Base-by-base conservation (phyloP, 2,888 invertebrate species). In the Xanthorhoe spadicearia region DNA sequence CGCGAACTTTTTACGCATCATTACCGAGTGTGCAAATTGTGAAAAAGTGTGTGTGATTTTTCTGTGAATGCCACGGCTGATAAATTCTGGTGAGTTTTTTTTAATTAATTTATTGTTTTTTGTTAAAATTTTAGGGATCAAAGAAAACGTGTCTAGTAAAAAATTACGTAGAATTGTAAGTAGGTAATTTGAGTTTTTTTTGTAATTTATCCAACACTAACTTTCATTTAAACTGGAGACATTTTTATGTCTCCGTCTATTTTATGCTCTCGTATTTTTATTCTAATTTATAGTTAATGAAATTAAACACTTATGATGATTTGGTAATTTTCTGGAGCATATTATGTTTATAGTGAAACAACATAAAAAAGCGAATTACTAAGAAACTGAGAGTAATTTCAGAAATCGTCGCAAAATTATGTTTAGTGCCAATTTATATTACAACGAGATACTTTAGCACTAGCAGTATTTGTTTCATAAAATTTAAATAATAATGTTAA, bases 1-100 rank as follows among this genome's bases (percentile, higher is more conserved):
- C 70, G 67, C 71, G 69, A 74, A 74, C 71, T 74, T 74, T 72
- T 71, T 72, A 72, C 74, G 74, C 71, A 70, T 54, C 64, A 55
- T 64, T 70, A 61, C n/a, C 53, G 58, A 59, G 54, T 68, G 74
- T 72, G 69, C 64, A 70, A 66, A 72, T 70, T 64, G 74, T 74
- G 74, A 53, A 32, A 51, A 61, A 70, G 72, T 71, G 69, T 55
- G 60, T 68, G 73, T 64, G 61, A 51, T 18, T 65, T 68, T 71
- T 64, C 70, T 71, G 68, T 71, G 74, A 64, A 68, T 70, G 50
- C 52, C 59, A 64, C 69, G 59, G 49, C 64, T 56, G 49, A 70
- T 74, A 61, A 74, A 72, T 74, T 28, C 60, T 61, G 64, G 63
- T 63, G 55, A 64, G 32, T 69, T 64, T 61, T 71, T 69, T 64